Percentiles rank a stretch among this genome's conserved stretches.
Conservation (phyloP, 2,888 invertebrate genomes). For the Ornithoptera alexandrae region DNA sequence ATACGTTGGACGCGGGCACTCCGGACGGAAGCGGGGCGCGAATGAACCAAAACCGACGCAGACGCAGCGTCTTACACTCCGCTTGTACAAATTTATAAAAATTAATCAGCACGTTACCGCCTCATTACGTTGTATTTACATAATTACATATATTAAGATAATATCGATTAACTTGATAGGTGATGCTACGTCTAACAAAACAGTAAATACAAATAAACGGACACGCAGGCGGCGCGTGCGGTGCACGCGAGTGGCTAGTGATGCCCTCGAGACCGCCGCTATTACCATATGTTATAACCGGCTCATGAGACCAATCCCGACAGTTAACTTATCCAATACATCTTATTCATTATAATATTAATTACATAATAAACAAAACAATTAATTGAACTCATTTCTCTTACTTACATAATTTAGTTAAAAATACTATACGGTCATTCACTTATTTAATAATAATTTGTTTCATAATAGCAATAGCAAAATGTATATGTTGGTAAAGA, state of each 20-base stretch:
- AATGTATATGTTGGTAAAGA: neutral
- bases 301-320: conserved; percentile 35
- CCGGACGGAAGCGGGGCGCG: conserved; percentile 41
- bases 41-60: conserved; percentile 31
- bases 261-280: conserved; percentile 48
- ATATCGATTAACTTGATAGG: conserved; percentile 39
- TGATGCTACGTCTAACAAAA: conserved; percentile 52
- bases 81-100: conserved; percentile 58
- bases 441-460: neutral
- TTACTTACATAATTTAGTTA: neutral
- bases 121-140: conserved; percentile 57
- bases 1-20: conserved; percentile 35
- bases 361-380: neutral
- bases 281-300: conserved; percentile 32
- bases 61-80: conserved; percentile 37
- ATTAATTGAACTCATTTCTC: neutral
- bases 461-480: neutral
- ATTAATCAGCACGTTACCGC: conserved; percentile 47
- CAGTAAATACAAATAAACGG: conserved; percentile 52
- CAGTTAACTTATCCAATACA: conserved; percentile 27
- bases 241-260: conserved; percentile 59
- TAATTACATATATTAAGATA: conserved; percentile 32
- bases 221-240: conserved; percentile 63
- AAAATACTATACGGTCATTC: neutral
- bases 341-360: neutral